Percentiles rank a stretch among this genome's conserved stretches.
phyloP scores from a whole-genome alignment of 2,797 vertebrate genomes.

The Austrolebias charrua region DNA sequence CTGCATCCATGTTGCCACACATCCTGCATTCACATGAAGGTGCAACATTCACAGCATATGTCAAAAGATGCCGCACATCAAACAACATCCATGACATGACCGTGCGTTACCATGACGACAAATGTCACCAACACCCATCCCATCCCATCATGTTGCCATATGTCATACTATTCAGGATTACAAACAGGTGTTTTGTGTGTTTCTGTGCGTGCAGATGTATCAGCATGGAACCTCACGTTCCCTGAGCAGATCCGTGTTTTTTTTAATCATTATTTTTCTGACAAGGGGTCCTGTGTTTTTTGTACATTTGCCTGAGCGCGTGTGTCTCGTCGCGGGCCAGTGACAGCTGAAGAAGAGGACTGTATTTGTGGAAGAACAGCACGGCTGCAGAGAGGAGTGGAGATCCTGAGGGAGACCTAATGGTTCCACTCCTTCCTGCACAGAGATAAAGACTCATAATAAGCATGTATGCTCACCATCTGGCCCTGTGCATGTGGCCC shows the following conservation, averaged over 20 bases:
- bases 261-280: slow-evolving; percentile 59
- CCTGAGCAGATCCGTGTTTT: slow-evolving; percentile 68
- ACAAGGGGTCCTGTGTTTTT: slow-evolving; percentile 67
- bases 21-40: slow-evolving; percentile 32
- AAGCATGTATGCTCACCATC: slow-evolving; percentile 99
- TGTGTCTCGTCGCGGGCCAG: slow-evolving; percentile 77
- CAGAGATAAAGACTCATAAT: slow-evolving; percentile 99
- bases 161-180: slow-evolving; percentile 65
- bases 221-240: slow-evolving; percentile 57
- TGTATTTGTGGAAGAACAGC: slow-evolving; percentile 99
- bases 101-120: slow-evolving; percentile 60
- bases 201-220: slow-evolving; percentile 53
- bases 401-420: slow-evolving; percentile 99
- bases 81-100: slow-evolving; percentile 34
- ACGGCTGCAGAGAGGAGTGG: slow-evolving; percentile 93
- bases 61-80: slow-evolving; percentile 38
- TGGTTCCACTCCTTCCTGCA: slow-evolving; percentile 99
- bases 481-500: slow-evolving; percentile 99
- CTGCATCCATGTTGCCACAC: slow-evolving; percentile 4
- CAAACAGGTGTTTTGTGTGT: slow-evolving; percentile 67
- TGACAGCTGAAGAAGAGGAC: slow-evolving; percentile 99
- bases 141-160: slow-evolving; percentile 56
- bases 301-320: slow-evolving; percentile 36
- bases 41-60: slow-evolving; percentile 33
- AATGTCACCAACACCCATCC: slow-evolving; percentile 53